Evolutionary conservation across 1,140 invertebrate species (phyloP).

Genomic region (Ceratosolen solmsi): DNA sequence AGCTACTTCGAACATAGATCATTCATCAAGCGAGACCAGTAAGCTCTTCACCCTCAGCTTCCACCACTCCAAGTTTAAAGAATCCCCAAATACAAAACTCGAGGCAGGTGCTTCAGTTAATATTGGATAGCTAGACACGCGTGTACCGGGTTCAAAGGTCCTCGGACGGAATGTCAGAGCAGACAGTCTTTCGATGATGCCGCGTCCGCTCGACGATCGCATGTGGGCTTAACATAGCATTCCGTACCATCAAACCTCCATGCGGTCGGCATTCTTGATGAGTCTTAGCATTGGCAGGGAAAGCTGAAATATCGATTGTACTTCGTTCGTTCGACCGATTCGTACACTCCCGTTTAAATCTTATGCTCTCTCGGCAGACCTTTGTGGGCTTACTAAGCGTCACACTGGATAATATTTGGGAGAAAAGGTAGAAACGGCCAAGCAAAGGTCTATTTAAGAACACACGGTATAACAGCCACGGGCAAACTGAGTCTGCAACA

Average conservation of each 20-base stretch:
- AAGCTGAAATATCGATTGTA: too few relatives aligned
- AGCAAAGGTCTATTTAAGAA: conserved; percentile 24
- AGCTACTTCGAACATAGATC: conserved; percentile 17
- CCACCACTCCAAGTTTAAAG: neutral
- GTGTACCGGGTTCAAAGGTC: too few relatives aligned
- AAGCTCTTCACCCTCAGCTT: neutral
- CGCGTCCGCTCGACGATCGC: neutral
- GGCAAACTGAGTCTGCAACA: conserved; percentile 62
- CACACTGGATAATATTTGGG: too few relatives aligned
- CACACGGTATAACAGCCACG: conserved; percentile 64
- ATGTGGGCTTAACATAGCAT: neutral
- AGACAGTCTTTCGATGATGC: neutral
- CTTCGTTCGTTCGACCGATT: too few relatives aligned
- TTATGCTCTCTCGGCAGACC: too few relatives aligned
- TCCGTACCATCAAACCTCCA: neutral
- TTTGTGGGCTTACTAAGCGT: too few relatives aligned
- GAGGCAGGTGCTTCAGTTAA: too few relatives aligned
- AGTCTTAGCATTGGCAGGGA: neutral
- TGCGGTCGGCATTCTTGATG: neutral
- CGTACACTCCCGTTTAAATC: neutral
- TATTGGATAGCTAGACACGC: too few relatives aligned
- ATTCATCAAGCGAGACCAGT: conserved; percentile 1
- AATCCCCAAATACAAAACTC: too few relatives aligned
- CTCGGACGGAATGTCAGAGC: neutral
- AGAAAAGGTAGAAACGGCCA: neutral